Evolutionary conservation across 2,888 invertebrate species (phyloP), one percentile per base, ranked within the genome.

Genomic region (Strigamia maritima): DNA sequence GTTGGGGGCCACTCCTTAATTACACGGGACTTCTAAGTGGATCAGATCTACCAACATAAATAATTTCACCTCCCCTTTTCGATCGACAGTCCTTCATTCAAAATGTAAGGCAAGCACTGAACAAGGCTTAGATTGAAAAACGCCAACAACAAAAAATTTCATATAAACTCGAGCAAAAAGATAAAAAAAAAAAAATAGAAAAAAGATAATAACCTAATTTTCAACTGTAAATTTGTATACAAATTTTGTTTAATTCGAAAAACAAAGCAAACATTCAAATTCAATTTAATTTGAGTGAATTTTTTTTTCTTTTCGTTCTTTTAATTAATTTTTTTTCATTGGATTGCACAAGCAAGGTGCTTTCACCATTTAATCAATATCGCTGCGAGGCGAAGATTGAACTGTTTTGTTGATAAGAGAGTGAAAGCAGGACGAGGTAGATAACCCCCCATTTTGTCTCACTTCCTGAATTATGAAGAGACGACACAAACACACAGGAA

Each of bases 1-100:
- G 70, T 70, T 70, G 70, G 70, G 70, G 70, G 70, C 70, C 70
- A 70, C 70, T 70, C 70, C 70, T 70, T 70, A 70, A 70, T 70
- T 70, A 70, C 70, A 70, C 70, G 70, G 70, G 70, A 70, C 70
- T 70, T 70, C 70, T 70, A 70, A 70, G 70, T 70, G 70, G 70
- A 70, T 70, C 70, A 70, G 16, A 26, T 70, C 70, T 70, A 70
- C 70, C 70, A 70, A 70, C 70, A 70, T 70, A 70, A 70, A 70
- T 70, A 70, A 70, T 70, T 70, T 70, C 70, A 70, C 70, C 70
- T 70, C 70, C 70, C 70, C 70, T 70, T 70, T 70, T 70, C 70
- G 70, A 70, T 70, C 70, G 70, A 70, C 70, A 70, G 19, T 28
- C 70, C 26, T 70, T 70, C 70, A 28, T 28, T 70, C 70, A 70